Percentiles rank a stretch among this genome's conserved stretches.
These are phyloP conservation scores for Drosophila busckii DNA, from an alignment of 1,140 invertebrate genomes.

Conservation along the genomic window DNA sequence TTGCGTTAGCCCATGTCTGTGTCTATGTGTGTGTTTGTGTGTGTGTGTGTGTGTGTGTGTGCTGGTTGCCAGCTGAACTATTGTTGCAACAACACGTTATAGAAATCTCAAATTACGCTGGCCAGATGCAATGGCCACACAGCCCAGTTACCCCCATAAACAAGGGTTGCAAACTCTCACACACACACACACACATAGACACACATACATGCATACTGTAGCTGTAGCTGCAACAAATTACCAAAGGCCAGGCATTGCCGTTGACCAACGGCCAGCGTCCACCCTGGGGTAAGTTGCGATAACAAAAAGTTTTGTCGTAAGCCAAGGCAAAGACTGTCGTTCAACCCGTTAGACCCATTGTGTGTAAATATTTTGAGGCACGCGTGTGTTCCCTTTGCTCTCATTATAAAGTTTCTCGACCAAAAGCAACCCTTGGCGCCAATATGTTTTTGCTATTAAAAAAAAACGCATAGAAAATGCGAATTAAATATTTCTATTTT, in stretches of 20 bases:
- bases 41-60: background rate
- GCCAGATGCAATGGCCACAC: constrained; percentile 24
- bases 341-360: constrained; percentile 47
- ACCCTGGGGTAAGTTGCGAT: background rate
- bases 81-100: no score
- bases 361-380: constrained; percentile 77
- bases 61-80: constrained; percentile 33
- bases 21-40: background rate
- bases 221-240: constrained; percentile 65
- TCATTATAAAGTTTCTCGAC: constrained; percentile 65
- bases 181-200: background rate
- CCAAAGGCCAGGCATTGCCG: constrained; percentile 66
- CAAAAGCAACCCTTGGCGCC: constrained; percentile 48
- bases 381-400: constrained; percentile 74
- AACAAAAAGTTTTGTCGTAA: no score
- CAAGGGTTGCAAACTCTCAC: constrained; percentile 40
- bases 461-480: constrained; percentile 22
- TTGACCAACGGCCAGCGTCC: constrained; percentile 34
- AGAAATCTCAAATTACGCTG: no score
- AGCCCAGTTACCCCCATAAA: constrained; percentile 22
- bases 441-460: constrained; percentile 5
- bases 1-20: constrained; percentile 46
- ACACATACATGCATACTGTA: constrained; percentile 14
- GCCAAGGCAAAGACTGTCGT: no score
- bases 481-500: no score